Evolutionary conservation across 2,113 vertebrate genomes (phyloP).

Genomic region (Pycnonotus jocosus): DNA sequence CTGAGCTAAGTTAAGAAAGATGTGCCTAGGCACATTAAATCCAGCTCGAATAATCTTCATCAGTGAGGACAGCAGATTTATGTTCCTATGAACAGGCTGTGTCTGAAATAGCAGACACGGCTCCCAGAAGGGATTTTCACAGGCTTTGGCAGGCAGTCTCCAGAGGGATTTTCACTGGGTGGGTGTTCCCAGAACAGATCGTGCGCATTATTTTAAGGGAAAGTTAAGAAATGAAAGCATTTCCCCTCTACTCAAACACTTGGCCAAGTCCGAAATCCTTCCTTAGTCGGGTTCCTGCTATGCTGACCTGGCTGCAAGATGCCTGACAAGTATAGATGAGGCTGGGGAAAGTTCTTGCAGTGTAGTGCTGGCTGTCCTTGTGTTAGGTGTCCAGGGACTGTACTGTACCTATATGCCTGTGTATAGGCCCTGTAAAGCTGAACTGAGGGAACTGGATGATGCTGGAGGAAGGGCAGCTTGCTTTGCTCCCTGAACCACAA

Average conservation of each 20-base stretch:
- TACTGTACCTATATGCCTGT: neutral
- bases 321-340: neutral
- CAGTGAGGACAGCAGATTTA: conserved; percentile 64
- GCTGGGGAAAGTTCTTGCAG: neutral
- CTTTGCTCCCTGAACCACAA: neutral
- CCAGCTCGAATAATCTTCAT: conserved; percentile 43
- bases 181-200: conserved; percentile 50
- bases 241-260: neutral
- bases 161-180: conserved; percentile 48
- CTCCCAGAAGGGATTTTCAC: conserved; percentile 63
- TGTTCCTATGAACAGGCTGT: conserved; percentile 52
- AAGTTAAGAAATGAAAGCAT: conserved; percentile 41
- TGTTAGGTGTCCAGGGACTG: neutral
- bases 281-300: fast-evolving
- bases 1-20: conserved; percentile 47
- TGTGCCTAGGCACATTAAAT: conserved; percentile 59
- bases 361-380: neutral
- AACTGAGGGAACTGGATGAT: neutral
- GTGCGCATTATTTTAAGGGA: conserved; percentile 10
- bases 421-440: neutral
- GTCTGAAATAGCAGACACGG: conserved; percentile 51
- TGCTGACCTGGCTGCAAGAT: neutral
- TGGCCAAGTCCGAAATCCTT: neutral
- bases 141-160: conserved; percentile 59
- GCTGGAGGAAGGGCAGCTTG: neutral